Evolutionary conservation across 2,888 invertebrate genomes (phyloP), one percentile per base, ranked within the genome.

Genomic region (Metallyticus violacea): DNA sequence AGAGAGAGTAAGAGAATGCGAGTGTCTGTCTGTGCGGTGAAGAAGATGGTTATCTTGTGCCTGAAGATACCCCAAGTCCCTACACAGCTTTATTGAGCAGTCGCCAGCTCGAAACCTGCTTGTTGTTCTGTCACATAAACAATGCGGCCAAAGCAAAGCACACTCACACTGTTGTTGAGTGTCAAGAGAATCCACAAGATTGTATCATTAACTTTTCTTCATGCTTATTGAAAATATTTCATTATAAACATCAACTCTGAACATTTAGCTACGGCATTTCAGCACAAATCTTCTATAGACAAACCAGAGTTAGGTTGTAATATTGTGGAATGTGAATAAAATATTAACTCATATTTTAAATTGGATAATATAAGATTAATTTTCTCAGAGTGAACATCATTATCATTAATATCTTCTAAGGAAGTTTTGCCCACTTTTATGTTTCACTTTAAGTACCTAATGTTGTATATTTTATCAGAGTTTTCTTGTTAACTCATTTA

Each of bases 21-120:
- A 62, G 40, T 15, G 40, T 62, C 40, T 40, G 40, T 40, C 40
- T 62, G 40, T 62, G 40, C 22, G 40, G 81, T 81, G 81, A 81
- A 26, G 81, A 81, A 81, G 81, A 81, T 81, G 30, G 40, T 81
- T 81, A 81, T 81, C 81, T 81, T n/a, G 29, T 9, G 81, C 81
- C 62, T 81, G 81, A 40, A 81, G 81, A 40, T 81, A 25, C 81
- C 26, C 62, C 26, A 30, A 40, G 62, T 15, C n/a, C 22, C 40
- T 15, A 2, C 81, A 62, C 81, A 81, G 81, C 81, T 81, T 81
- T 81, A 81, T 81, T 81, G 40, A 81, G 26, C 62, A 81, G 81
- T 40, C 40, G 40, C 25, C 40, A 26, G 30, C 40, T 40, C 15
- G 40, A 62, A 62, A 62, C 81, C 40, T 7, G 81, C 81, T 81